Evolutionary conservation across 2,888 invertebrate genomes (phyloP).

Genomic region (Euclidia mi): DNA sequence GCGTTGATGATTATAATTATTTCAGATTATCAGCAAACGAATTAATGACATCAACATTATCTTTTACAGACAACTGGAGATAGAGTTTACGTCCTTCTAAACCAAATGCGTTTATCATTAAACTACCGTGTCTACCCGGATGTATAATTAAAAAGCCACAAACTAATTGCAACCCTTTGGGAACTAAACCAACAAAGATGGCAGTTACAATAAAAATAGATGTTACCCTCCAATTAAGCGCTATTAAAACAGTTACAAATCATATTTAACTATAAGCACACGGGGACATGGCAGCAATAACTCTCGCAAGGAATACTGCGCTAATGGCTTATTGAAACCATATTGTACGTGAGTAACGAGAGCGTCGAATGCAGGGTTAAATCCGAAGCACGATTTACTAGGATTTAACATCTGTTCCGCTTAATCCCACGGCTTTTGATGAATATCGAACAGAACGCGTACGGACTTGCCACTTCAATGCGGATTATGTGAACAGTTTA

Average conservation of each 20-base stretch:
- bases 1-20: too few species aligned
- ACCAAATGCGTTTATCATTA: too few species aligned
- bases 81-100: too few species aligned
- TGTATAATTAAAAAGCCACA: conserved; percentile 18
- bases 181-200: conserved; percentile 37
- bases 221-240: conserved; percentile 57
- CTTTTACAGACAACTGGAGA: too few species aligned
- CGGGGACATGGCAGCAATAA: conserved; percentile 52
- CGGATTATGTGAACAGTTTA: conserved; percentile 15
- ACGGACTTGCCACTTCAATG: conserved; percentile 33
- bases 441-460: conserved; percentile 42
- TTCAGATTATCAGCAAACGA: too few species aligned
- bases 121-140: conserved; percentile 1
- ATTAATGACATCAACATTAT: too few species aligned
- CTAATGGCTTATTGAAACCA: conserved; percentile 68
- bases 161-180: conserved; percentile 30
- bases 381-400: conserved; percentile 43
- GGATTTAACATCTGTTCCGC: conserved; percentile 55
- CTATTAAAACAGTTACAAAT: conserved; percentile 64
- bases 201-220: conserved; percentile 56
- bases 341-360: conserved; percentile 58
- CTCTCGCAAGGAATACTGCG: conserved; percentile 56
- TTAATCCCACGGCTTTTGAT: conserved; percentile 51
- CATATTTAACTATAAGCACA: conserved; percentile 57
- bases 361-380: conserved; percentile 34